Evolutionary conservation across 2,113 vertebrate species (phyloP), one percentile per base, ranked within the genome.

Genomic region (Passer montanus): DNA sequence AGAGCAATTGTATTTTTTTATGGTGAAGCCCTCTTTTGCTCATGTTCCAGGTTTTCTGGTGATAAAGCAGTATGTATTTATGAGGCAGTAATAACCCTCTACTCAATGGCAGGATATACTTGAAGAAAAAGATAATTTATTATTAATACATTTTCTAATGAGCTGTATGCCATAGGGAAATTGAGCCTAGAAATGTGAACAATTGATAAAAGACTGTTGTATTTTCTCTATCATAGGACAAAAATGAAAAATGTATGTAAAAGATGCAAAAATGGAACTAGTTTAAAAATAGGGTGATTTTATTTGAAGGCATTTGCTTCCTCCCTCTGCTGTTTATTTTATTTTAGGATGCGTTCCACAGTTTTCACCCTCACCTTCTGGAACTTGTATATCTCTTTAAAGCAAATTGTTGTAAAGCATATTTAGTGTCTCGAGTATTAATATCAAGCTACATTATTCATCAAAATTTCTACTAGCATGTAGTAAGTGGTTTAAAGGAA

Each of bases 81-180:
- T 59, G 93, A 94, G 69, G 60, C 41, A 89, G 33, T 82, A 95
- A 96, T 91, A 94, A 87, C 8, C 10, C 26, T 50, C 24, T 94
- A 23, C 55, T 92, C 95, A 94, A 86, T 74, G 80, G 17, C 20
- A 86, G 59, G 47, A 66, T 91, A 44, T 76, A 90, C 86, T 96
- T 96, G 81, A 97, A 97, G 69, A 72, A 78, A 91, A 93, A 88
- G 52, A 43, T 64, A 78, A 94, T 89, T 94, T 96, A 94, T 73
- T 93, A 96, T 93, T 94, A 97, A 95, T 89, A 20, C 10, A 31
- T 78, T 93, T 95, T 47, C 43, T 87, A 89, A 91, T 78, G 31
- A 81, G 13, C 31, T 89, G 18, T 37, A 49, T 76, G 37, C 68
- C 68, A 60, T 37, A 56, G 70, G 80, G 88, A 97, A 96, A 87